A percentile compares a stretch with the other conserved stretches of the same genome.
phyloP scores from a whole-genome alignment of 1,140 invertebrate genomes.

The Arctopsyche grandis region DNA sequence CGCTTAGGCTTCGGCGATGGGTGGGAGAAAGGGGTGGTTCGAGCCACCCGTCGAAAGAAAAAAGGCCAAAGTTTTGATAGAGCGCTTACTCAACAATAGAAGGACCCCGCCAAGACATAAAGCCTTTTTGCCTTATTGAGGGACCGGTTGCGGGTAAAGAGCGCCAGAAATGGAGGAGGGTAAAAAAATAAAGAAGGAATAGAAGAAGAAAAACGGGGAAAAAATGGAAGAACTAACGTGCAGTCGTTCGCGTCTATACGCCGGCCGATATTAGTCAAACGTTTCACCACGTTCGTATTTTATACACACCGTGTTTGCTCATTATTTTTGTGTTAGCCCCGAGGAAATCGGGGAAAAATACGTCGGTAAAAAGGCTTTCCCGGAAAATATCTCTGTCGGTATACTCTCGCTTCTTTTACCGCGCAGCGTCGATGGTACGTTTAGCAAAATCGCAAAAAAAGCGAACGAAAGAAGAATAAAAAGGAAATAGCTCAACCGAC shows the following conservation, averaged over 20 bases:
- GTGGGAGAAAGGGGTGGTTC: background rate
- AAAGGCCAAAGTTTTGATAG: slow-evolving; percentile 40
- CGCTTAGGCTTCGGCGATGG: slow-evolving; percentile 11
- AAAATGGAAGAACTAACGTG: background rate
- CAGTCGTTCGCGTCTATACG: slow-evolving; percentile 15
- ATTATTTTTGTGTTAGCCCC: slow-evolving; percentile 51
- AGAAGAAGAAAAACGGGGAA: background rate
- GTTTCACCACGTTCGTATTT: slow-evolving; percentile 47
- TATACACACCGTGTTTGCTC: slow-evolving; percentile 50
- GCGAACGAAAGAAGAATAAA: background rate
- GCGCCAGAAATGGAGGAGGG: background rate
- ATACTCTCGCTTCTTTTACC: background rate
- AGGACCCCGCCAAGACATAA: slow-evolving; percentile 36
- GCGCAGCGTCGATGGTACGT: background rate
- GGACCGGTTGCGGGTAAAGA: slow-evolving; percentile 6
- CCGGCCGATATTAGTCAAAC: slow-evolving; percentile 42
- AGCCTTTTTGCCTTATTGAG: slow-evolving; percentile 43
- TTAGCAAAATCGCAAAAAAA: background rate
- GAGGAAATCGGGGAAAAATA: slow-evolving; percentile 41
- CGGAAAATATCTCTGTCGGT: slow-evolving; percentile 16
- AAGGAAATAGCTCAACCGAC: background rate
- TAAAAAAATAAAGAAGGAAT: background rate
- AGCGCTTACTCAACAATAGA: slow-evolving; percentile 45
- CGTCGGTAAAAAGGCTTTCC: slow-evolving; percentile 21
- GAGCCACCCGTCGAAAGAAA: slow-evolving; percentile 10